Base-by-base conservation (phyloP, 2,797 vertebrate genomes). In the Mus caroli region DNA sequence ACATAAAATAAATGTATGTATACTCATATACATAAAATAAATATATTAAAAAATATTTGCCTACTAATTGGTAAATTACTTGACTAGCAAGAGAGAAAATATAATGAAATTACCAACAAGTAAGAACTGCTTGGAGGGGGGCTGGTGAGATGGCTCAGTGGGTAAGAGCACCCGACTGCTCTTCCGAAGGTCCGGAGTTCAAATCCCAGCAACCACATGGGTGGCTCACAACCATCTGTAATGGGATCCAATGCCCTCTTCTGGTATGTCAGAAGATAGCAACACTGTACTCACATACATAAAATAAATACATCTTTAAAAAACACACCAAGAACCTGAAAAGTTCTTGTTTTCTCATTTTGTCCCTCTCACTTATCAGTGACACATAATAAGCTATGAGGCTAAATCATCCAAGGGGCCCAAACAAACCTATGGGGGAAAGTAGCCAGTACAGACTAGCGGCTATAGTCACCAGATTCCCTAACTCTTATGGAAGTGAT, bases 41-140 rank as follows among this genome's bases (percentile, higher is more conserved):
- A 60, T 60, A 60, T 24, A 60, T 60, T 60, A 60, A 60, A 88
- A 92, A 96, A 69, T 80, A 95, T 62, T 76, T 95, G 62, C 52
- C 58, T 92, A 86, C 69, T 94, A 96, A 73, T 3, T 90, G 20
- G 43, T 94, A 96, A 94, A 97, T 88, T 54, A 89, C 19, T 91
- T 87, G 79, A 60, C 40, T 97, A 86, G 93, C 50, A 84, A 95
- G 92, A 94, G 69, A 93, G 95, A 96, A 85, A 85, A 90, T 28
- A 93, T 17, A 84, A 3, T 28, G 19, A 77, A 96, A 97, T 93
- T 94, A 91, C 46, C 77, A 94, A 73, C 40, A 97, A 43, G 43
- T 77, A 95, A 56, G 88, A 95, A 88, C 78, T 67, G 1, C 54
- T 96, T 83, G 50, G 88, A 95, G 94, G n/a, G n/a, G 54, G 54